Evolutionary conservation across 2,888 invertebrate genomes (phyloP), one percentile per base, ranked within the genome.

Genomic region (Caenorhabditis imperialis): DNA sequence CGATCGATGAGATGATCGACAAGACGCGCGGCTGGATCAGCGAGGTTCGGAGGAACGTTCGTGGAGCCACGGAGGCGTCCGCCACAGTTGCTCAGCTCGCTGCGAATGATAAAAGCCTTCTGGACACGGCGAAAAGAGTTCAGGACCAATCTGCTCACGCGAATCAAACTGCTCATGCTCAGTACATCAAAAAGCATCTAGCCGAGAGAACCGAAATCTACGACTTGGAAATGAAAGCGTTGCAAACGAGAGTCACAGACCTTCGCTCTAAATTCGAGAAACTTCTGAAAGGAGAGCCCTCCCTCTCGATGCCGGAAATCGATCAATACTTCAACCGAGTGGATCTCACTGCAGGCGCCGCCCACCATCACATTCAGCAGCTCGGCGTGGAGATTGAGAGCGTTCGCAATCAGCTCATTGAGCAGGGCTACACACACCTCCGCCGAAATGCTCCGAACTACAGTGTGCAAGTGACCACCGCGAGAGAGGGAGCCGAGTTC

Each of bases 1-100:
- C 47, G 1, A 54, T 75, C 20, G 74, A 75, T 20, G 74, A 75
- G n/a, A 45, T 62, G 47, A 57, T 75, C 16, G 74, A 75, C n/a
- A 63, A 58, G 23, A 51, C 61, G 6, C 67, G 62, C 23, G 55
- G 51, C 12, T 69, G 62, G 62, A 69, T 75, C 7, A 48, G 37
- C 18, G 69, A 69, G 53, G 57, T 62, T 4, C 53, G 58, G 0
- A 37, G 74, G 1, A 58, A 61, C 37, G 44, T 75, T 0, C 25
- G 44, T 10, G 50, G 37, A 7, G 74, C 58, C 2, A 51, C 30
- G 1, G 61, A 51, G 23, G 38, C 60, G 14, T 30, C 69, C 3
- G 38, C 27, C 0, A 30, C 23, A 12, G 30, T 58, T 7, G 58
- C 42, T n/a, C 50, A 57, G 6, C 35, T 75, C 16, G 63, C 61